Base-by-base conservation (phyloP, 2,888 invertebrate genomes). In the Proisotoma minuta region DNA sequence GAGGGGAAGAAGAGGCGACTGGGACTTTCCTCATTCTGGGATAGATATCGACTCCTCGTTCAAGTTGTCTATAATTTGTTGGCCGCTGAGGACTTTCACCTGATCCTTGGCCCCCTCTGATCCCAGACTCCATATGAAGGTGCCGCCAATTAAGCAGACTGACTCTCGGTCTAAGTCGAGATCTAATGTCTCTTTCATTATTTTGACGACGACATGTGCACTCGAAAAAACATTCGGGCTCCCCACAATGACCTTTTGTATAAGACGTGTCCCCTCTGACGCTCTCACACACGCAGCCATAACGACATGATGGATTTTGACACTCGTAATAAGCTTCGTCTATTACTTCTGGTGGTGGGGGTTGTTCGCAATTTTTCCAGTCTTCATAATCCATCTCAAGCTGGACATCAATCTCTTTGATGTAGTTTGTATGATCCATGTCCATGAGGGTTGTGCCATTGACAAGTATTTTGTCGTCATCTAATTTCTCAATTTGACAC, bases 191-290 rank as follows among this genome's bases (percentile, higher is more conserved):
- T 0, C 66, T 69, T 56, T 70, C 72, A 34, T 34, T 34, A 18
- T 69, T 67, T 40, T 24, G 52, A 34, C 57, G 56, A 43, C 53
- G 57, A 58, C 72, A 72, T 34, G 52, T 67, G 34, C 72, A 72
- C 8, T 70, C 72, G 29, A 72, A 65, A 60, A 72, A 66, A 47
- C 72, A 72, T 24, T 59, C 68, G 2, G 66, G 62, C 49, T 69
- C 66, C 3, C 68, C 69, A 58, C 72, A 72, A 39, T 70, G 69
- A 12, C 53, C 54, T 4, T 67, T 48, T 1, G 65, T 62, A 18
- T 63, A 59, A 48, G 65, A 59, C n/a, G n/a, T n/a, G 15, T 65
- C 65, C 50, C 59, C 61, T 28, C 57, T 62, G 4, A 67, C 63
- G 1, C 68, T 66, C 8, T 60, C 57, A 48, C 70, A 70, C 20